Evolutionary conservation across 2,888 invertebrate species (phyloP).

Genomic region (Linyphia triangularis): DNA sequence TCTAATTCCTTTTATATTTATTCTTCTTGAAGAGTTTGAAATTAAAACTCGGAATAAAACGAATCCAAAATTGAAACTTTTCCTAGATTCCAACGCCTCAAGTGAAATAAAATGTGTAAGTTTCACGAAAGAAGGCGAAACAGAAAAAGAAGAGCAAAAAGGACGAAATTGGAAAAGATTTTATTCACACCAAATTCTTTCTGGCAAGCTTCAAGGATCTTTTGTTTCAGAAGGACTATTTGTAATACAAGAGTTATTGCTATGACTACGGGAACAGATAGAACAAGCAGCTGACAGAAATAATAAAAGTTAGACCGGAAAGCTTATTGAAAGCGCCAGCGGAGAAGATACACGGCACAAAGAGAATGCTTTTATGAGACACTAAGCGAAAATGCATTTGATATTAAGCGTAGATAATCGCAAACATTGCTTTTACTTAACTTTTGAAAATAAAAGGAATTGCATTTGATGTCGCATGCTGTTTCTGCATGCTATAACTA

Average conservation of each 20-base stretch:
- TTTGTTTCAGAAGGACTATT: constrained; percentile 4
- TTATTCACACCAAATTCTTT: background rate
- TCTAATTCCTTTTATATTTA: no score
- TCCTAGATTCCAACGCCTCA: background rate
- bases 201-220: background rate
- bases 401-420: background rate
- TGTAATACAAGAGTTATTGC: constrained; percentile 22
- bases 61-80: background rate
- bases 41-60: background rate
- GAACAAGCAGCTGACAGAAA: background rate
- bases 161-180: background rate
- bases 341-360: background rate
- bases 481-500: background rate
- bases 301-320: background rate
- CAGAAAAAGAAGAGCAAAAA: background rate
- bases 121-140: background rate
- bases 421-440: background rate
- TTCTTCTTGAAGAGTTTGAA: background rate
- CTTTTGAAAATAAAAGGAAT: background rate
- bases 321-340: background rate
- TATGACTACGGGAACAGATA: background rate
- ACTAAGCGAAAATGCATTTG: constrained; percentile 3
- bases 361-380: constrained; percentile 3
- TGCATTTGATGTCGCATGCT: background rate
- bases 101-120: background rate